phyloP scores from a whole-genome alignment of 2,888 invertebrate genomes.

The Teleogryllus oceanicus region DNA sequence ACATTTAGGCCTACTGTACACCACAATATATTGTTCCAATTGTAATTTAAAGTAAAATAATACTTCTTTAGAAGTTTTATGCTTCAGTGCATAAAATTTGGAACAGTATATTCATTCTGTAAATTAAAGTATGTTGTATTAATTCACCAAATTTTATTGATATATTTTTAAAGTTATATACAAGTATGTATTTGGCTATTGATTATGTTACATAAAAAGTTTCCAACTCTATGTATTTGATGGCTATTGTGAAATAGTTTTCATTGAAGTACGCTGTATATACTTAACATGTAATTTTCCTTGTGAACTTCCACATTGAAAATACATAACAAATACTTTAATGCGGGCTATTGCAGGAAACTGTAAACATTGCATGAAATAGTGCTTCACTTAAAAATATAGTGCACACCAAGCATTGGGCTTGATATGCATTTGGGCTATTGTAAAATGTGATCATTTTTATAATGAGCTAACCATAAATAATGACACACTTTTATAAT shows the following conservation, averaged over 20 bases:
- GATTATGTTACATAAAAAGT: constrained; percentile 36
- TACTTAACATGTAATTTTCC: constrained; percentile 26
- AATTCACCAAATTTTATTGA: constrained; percentile 23
- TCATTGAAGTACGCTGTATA: constrained; percentile 9
- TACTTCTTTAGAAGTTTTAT: constrained; percentile 20
- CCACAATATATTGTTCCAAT: background rate
- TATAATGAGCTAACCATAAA: constrained; percentile 2
- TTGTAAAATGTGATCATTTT: constrained; percentile 30
- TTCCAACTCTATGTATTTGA: constrained; percentile 37
- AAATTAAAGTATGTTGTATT: constrained; percentile 12
- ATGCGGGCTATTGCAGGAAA: constrained; percentile 26
- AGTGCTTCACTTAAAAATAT: constrained; percentile 21
- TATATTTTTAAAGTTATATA: too few species aligned
- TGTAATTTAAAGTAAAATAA: constrained; percentile 12
- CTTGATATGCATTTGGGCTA: constrained; percentile 33
- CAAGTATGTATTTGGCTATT: constrained; percentile 29
- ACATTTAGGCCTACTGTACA: constrained; percentile 29
- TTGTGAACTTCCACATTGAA: constrained; percentile 24
- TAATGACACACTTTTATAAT: background rate
- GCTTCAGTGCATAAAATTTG: constrained; percentile 19
- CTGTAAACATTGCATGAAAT: constrained; percentile 22
- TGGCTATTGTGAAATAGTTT: constrained; percentile 23
- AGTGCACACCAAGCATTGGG: constrained; percentile 31
- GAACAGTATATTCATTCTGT: constrained; percentile 11
- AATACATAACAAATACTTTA: constrained; percentile 25